These are phyloP conservation scores for Saccopteryx leptura DNA, from an alignment of 2,113 vertebrate species.

Conservation along the genomic window DNA sequence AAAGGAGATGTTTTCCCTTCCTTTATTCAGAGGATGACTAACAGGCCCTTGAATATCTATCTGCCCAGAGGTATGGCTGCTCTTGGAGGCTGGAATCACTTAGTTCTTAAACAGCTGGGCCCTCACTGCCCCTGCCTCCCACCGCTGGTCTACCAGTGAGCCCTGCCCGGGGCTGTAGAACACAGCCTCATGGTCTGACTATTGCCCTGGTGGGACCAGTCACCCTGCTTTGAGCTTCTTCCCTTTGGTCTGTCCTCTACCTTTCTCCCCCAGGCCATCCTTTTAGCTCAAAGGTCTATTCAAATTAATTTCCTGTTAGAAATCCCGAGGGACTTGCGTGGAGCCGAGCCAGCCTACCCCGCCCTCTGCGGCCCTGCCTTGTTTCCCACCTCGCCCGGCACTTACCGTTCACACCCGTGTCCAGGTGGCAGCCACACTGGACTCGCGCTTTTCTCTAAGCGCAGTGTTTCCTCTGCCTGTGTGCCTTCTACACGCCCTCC, in stretches of 20 bases:
- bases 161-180: no score
- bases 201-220: neutral
- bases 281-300: neutral
- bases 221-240: neutral
- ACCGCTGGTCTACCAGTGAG: neutral
- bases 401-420: fast-evolving
- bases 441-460: neutral
- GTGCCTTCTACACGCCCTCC: neutral
- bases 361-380: no score
- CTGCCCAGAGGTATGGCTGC: neutral
- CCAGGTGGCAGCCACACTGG: neutral
- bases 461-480: neutral
- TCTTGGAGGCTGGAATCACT: neutral
- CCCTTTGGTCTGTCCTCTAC: neutral
- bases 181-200: neutral
- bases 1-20: neutral
- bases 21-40: neutral
- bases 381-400: neutral
- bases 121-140: neutral
- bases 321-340: neutral
- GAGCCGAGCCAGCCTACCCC: neutral
- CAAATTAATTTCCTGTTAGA: neutral
- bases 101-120: neutral
- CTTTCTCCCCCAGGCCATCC: neutral
- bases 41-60: neutral